Conservation (phyloP, 1,140 invertebrate species). For the Campoletis sonorensis region DNA sequence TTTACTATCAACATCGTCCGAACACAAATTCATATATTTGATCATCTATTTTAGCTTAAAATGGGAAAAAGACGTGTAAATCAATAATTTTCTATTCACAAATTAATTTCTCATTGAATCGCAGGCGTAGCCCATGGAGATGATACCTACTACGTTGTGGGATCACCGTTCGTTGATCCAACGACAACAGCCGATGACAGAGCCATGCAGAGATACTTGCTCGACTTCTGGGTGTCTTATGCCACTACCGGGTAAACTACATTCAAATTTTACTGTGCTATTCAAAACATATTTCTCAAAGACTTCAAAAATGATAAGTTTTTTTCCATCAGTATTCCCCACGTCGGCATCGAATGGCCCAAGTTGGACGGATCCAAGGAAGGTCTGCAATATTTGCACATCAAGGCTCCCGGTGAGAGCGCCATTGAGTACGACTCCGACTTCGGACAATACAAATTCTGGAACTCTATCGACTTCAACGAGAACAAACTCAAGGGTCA, state of each 20-base stretch:
- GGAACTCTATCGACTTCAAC: constrained; percentile 75
- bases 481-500: constrained; percentile 67
- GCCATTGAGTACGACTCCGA: constrained; percentile 69
- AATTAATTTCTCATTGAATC: constrained; percentile 37
- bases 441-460: constrained; percentile 75
- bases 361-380: constrained; percentile 61
- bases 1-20: too few species aligned
- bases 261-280: neutral
- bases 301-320: neutral
- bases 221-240: constrained; percentile 76
- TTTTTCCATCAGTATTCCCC: constrained; percentile 58
- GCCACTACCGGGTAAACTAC: constrained; percentile 75
- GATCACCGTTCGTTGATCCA: constrained; percentile 59
- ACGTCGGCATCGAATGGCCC: constrained; percentile 61
- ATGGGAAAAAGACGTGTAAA: neutral
- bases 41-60: neutral
- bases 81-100: neutral
- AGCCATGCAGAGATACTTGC: constrained; percentile 75
- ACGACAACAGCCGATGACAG: constrained; percentile 68
- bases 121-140: constrained; percentile 79
- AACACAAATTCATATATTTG: too few species aligned
- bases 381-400: constrained; percentile 73
- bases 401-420: constrained; percentile 69
- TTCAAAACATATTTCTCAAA: constrained; percentile 35
- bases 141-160: constrained; percentile 72